A percentile compares a stretch with the other conserved stretches of the same genome.
phyloP scores from a whole-genome alignment of 2,113 vertebrate genomes.

The Orthonyx spaldingii region DNA sequence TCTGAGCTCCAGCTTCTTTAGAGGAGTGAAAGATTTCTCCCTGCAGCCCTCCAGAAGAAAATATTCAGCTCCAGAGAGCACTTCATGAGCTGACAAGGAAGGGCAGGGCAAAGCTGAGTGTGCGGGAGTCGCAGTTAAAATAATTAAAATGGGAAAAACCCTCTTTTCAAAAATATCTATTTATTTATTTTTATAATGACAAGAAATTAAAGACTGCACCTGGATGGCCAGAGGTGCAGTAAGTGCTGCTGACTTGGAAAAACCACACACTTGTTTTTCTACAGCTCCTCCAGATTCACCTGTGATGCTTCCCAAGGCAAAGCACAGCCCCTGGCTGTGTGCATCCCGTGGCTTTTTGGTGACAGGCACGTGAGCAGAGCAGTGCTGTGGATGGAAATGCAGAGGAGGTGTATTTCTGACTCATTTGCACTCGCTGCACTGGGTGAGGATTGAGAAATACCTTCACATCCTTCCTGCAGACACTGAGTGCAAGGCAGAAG shows the following conservation, averaged over 20 bases:
- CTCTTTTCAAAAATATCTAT: no score
- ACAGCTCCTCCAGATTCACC: background rate
- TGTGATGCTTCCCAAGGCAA: background rate
- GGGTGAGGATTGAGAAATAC: background rate
- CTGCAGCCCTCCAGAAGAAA: background rate
- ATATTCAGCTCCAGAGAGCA: background rate
- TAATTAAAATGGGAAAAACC: background rate
- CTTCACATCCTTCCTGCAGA: background rate
- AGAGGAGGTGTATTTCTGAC: background rate
- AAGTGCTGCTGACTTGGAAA: background rate
- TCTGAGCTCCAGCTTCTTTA: background rate
- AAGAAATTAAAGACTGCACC: background rate
- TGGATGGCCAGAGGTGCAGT: background rate
- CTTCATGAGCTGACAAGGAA: background rate
- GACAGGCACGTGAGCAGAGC: background rate
- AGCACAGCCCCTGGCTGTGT: background rate
- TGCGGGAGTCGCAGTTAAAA: background rate
- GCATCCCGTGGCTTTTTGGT: fast-evolving
- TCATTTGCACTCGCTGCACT: background rate
- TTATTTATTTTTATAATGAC: background rate
- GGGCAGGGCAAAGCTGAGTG: background rate
- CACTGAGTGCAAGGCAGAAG: background rate
- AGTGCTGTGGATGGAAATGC: background rate
- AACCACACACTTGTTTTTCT: background rate
- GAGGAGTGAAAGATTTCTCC: background rate